Evolutionary conservation across 2,113 vertebrate species (phyloP).

Genomic region (Nicator chloris): DNA sequence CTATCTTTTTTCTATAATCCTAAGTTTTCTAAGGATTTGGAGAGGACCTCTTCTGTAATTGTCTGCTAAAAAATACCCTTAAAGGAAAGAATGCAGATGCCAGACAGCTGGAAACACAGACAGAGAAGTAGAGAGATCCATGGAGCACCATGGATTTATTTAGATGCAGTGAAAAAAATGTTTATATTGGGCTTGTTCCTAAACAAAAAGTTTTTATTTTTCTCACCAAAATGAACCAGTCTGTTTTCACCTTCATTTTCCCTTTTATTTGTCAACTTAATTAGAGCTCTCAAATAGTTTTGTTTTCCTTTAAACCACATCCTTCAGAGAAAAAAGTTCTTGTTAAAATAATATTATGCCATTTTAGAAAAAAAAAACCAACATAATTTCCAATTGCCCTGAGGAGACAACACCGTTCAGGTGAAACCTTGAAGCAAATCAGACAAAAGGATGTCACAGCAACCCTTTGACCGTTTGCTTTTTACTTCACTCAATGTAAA

Average conservation of each 20-base stretch:
- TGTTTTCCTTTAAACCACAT: neutral
- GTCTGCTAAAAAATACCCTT: neutral
- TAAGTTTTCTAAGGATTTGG: neutral
- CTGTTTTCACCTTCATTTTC: neutral
- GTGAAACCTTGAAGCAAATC: neutral
- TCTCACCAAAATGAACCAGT: neutral
- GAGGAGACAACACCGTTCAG: neutral
- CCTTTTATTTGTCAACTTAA: neutral
- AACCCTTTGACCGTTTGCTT: neutral
- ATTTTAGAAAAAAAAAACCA: neutral
- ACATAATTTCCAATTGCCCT: accelerated
- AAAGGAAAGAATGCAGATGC: neutral
- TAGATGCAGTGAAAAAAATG: neutral
- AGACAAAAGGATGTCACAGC: neutral
- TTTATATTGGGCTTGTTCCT: neutral
- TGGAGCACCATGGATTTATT: neutral
- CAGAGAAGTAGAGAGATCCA: neutral
- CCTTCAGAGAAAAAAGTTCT: neutral
- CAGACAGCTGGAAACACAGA: neutral
- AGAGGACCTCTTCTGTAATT: neutral
- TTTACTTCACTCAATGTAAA: neutral
- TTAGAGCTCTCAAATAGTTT: neutral
- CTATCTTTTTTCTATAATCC: neutral
- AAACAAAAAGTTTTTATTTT: neutral
- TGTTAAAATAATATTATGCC: neutral